phyloP scores from a whole-genome alignment of 2,888 invertebrate species.

The Poecilus cupreus region DNA sequence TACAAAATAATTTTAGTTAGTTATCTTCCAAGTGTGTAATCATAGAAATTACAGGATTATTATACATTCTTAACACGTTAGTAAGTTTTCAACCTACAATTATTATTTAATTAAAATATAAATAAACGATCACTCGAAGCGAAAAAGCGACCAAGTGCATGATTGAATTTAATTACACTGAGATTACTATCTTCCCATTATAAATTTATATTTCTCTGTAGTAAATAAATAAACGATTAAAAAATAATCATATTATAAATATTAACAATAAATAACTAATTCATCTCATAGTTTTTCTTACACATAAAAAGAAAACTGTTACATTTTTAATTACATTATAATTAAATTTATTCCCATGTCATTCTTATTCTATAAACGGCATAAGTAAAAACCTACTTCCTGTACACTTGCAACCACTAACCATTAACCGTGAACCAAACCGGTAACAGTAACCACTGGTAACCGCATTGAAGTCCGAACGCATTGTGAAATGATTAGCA shows the following conservation, averaged over 20 bases:
- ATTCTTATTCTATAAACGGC: conserved; percentile 28
- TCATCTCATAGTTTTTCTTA: neutral
- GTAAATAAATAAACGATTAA: neutral
- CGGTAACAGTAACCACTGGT: neutral
- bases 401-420: conserved; percentile 40
- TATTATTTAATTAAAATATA: conserved; percentile 44
- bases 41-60: conserved; percentile 31
- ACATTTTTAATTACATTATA: conserved; percentile 22
- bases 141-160: conserved; percentile 17
- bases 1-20: neutral
- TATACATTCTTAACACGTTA: conserved; percentile 42
- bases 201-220: conserved; percentile 26
- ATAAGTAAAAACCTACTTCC: conserved; percentile 36
- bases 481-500: conserved; percentile 2
- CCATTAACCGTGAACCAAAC: conserved; percentile 1
- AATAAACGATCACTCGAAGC: conserved; percentile 22
- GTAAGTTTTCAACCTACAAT: conserved; percentile 36
- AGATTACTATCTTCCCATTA: conserved; percentile 36
- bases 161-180: conserved; percentile 35
- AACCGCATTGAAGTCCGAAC: neutral
- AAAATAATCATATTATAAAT: neutral
- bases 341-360: conserved; percentile 41
- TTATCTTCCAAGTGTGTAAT: conserved; percentile 17
- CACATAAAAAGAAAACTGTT: neutral
- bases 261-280: neutral